Base-by-base conservation (phyloP, 2,888 invertebrate genomes). In the Electrophaes corylata region DNA sequence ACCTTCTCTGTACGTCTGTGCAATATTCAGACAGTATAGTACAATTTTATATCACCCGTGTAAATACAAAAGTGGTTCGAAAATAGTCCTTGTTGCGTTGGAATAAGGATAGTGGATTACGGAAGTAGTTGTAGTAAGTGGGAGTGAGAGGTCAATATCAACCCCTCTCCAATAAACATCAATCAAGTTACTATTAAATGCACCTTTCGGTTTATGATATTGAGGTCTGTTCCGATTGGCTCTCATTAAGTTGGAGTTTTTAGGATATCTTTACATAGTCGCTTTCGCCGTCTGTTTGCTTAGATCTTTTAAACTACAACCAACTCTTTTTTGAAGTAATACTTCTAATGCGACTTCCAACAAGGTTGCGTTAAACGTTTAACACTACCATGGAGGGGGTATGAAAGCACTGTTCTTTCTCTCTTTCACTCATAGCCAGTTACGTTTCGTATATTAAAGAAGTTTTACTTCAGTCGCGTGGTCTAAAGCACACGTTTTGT, bases 121-220 rank as follows among this genome's bases (percentile, higher is more conserved):
- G 31, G 3, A 11, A 12, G 6, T n/a, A 16, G 16, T 16, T 14
- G 51, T 43, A 50, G 4, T 45, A 48, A 52, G 54, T 46, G 62
- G 14, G 54, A 64, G 26, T 20, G 39, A 26, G 51, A 66, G 69
- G 70, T 70, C 65, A 67, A 72, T 62, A 70, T 66, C 62, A 64
- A 67, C 73, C 79, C 71, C 70, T 64, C 69, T 60, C 73, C 75
- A 84, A 83, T 85, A 83, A 78, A 84, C 85, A 86, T 86, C 81
- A 86, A 86, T 86, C 85, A 86, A 75, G 66, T 47, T 64, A 73
- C 78, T 79, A 83, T 84, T 84, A 84, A 80, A 83, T 83, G 83
- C 86, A 86, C 83, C 87, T 86, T 86, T 67, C 82, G 73, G 74
- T 66, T 69, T 75, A 67, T 72, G 66, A 73, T 79, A 78, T 75